Evolutionary conservation across 2,113 vertebrate genomes (phyloP).

Genomic region (Carassius carassius): DNA sequence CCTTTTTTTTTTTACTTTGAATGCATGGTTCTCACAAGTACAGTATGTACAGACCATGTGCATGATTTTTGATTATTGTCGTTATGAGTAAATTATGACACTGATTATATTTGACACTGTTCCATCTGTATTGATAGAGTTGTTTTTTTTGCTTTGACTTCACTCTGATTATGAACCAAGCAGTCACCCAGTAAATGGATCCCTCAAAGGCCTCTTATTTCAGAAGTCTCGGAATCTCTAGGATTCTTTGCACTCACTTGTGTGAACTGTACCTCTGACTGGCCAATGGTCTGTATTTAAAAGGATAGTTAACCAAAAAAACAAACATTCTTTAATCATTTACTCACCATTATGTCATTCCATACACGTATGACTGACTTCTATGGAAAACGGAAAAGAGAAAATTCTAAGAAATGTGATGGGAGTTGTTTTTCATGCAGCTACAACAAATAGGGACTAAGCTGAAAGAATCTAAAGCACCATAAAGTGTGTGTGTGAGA

Average conservation of each 20-base stretch:
- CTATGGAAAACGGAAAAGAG: neutral
- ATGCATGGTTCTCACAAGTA: neutral
- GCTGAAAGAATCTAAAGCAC: neutral
- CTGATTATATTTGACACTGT: neutral
- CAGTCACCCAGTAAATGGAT: conserved; percentile 47
- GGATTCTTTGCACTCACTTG: conserved; percentile 48
- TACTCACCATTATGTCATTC: neutral
- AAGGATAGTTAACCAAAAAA: neutral
- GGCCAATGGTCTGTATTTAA: conserved; percentile 30
- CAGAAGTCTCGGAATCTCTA: conserved; percentile 46
- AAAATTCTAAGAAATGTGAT: too few relatives aligned
- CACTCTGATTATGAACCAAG: conserved; percentile 32
- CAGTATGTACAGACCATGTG: neutral
- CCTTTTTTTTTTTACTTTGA: neutral
- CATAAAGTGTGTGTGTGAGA: neutral
- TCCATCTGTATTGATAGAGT: neutral
- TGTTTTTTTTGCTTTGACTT: conserved; percentile 28
- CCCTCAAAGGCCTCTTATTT: conserved; percentile 50
- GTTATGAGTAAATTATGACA: neutral
- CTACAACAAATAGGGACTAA: neutral
- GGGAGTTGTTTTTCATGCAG: neutral
- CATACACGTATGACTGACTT: neutral
- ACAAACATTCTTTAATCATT: neutral
- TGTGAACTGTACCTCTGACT: conserved; percentile 29
- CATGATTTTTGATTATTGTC: neutral